phyloP scores from a whole-genome alignment of 1,140 invertebrate genomes.

The Drosophila micromelanica region DNA sequence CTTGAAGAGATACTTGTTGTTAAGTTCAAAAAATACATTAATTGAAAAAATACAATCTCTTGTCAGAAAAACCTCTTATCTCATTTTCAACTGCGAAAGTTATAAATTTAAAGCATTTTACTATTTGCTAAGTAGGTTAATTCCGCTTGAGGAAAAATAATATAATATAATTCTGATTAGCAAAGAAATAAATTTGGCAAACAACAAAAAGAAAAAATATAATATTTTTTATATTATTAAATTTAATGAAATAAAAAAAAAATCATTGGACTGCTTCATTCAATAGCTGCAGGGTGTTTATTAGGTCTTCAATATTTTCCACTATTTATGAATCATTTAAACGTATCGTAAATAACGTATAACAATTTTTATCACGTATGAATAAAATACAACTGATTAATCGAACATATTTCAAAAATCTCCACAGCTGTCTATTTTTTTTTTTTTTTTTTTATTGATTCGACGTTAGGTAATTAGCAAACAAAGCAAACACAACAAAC shows the following conservation, averaged over 20 bases:
- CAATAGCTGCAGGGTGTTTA: not conserved
- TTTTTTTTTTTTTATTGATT: slow-evolving; percentile 8
- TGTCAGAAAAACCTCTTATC: slow-evolving; percentile 3
- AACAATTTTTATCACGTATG: not conserved
- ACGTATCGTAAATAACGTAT: not conserved
- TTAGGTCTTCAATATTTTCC: not conserved
- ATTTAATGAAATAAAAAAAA: not conserved
- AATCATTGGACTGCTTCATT: too few species aligned
- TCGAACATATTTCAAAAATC: not conserved
- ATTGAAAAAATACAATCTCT: not conserved
- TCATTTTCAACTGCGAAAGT: too few species aligned
- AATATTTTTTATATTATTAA: too few species aligned
- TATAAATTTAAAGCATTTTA: too few species aligned
- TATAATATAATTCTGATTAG: not conserved
- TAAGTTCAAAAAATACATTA: not conserved
- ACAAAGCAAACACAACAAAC: not conserved
- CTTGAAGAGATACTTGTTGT: not conserved
- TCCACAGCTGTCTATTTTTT: not conserved
- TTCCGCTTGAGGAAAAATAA: too few species aligned
- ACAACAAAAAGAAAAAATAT: too few species aligned
- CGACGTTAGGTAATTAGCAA: not conserved
- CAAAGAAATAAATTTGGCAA: too few species aligned
- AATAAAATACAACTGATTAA: not conserved
- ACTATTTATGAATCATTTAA: not conserved
- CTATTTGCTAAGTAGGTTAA: not conserved